A percentile compares a stretch with the other conserved stretches of the same genome.
Conservation (phyloP, 1,140 invertebrate species). For the Hylaeus anthracinus region DNA sequence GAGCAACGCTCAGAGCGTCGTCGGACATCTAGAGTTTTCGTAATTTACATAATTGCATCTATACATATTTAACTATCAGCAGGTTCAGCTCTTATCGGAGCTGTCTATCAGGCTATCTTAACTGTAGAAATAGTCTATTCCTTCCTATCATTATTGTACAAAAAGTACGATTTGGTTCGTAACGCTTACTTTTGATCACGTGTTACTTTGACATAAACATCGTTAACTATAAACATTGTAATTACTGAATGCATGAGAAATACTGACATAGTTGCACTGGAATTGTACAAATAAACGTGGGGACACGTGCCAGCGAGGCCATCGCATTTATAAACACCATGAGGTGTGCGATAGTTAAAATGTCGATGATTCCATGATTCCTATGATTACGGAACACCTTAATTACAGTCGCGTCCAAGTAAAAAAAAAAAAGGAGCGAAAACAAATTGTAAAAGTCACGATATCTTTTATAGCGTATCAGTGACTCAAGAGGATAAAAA, state of each 20-base stretch:
- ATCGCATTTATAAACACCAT: not conserved
- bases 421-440: not conserved
- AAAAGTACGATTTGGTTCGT: slow-evolving; percentile 32
- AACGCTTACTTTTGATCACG: not conserved
- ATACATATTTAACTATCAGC: slow-evolving; percentile 14
- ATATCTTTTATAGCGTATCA: no score
- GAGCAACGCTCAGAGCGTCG: not conserved
- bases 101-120: no score
- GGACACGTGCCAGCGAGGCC: not conserved
- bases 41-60: not conserved
- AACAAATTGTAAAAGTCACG: no score
- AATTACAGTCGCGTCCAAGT: not conserved
- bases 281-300: not conserved
- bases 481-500: not conserved
- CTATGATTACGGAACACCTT: not conserved
- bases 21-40: slow-evolving; percentile 6
- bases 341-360: not conserved
- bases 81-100: not conserved
- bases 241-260: not conserved
- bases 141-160: not conserved
- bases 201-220: not conserved
- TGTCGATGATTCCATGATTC: no score
- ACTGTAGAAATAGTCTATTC: not conserved
- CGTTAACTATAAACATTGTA: not conserved
- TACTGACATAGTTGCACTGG: not conserved